Base-by-base conservation (phyloP, 2,113 vertebrate species). In the Cheilinus undulatus region DNA sequence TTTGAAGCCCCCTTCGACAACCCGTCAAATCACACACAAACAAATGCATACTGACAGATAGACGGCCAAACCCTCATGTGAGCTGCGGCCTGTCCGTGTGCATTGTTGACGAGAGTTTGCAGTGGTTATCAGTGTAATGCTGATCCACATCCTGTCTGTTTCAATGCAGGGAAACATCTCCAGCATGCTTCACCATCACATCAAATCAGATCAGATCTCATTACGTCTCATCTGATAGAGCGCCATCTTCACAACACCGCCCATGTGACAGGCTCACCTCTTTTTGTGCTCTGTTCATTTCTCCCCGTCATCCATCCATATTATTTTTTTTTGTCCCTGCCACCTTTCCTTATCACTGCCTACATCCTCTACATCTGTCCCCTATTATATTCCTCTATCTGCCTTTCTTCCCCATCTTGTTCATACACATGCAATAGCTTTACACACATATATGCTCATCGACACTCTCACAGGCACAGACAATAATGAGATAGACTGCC, bases 191-290 rank as follows among this genome's bases (percentile, higher is more conserved):
- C 26, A 6, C 49, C 68, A 54, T 79, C 78, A 77, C 69, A 70
- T 87, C 82, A 43, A 54, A 68, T 83, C 27, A 76, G 54, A 73
- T 83, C 69, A 83, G 48, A 66, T 83, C 73, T 80, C 71, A 81
- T 79, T 77, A 73, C 19, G 42, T 82, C 76, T 54, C 43, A 26
- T 38, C 49, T 78, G 79, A 78, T 82, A 49, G 85, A 69, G 66
- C 53, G 27, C 57, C 36, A 64, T 67, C 52, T 63, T 82, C 27
- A n/a, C 17, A 65, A 66, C 50, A 53, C 32, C 17, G 24, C 59
- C 63, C n/a, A 43, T 5, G 49, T 73, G 66, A 73, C 73, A 57
- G 36, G 48, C 63, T 75, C 30, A 61, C 64, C 10, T 49, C 63
- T 65, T 34, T 69, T 72, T 77, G 63, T 24, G n/a, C n/a, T 74